Conservation (phyloP, 2,888 invertebrate genomes). For the Scelioninae gen. 1 region DNA sequence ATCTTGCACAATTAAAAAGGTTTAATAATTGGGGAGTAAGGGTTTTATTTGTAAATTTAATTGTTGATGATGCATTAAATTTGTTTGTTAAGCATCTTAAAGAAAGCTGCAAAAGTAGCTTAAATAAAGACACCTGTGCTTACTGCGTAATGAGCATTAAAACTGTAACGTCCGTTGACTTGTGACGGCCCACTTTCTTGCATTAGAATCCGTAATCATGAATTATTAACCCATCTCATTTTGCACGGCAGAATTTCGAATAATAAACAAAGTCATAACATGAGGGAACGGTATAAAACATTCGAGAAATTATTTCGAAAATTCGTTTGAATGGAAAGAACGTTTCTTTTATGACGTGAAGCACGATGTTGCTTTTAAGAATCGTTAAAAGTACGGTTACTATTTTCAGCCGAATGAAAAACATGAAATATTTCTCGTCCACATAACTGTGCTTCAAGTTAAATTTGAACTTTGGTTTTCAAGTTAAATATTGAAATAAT, state of each 20-base stretch:
- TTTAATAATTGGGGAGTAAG: too few relatives aligned
- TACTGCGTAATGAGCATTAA: constrained; percentile 19
- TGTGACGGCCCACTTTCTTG: constrained; percentile 32
- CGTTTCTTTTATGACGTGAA: constrained; percentile 8
- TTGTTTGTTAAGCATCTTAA: constrained; percentile 7
- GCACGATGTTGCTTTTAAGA: constrained; percentile 28
- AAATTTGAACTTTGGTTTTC: constrained; percentile 5
- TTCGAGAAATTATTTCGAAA: constrained; percentile 32
- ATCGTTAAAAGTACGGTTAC: constrained; percentile 33
- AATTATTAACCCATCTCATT: constrained; percentile 45
- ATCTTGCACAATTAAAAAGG: too few relatives aligned
- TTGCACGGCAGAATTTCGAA: constrained; percentile 31
- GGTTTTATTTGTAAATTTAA: not conserved
- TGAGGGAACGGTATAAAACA: constrained; percentile 22
- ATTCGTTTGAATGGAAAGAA: constrained; percentile 39
- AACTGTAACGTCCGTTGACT: constrained; percentile 22
- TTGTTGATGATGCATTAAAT: not conserved
- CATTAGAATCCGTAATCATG: constrained; percentile 41
- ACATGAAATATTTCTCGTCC: constrained; percentile 5
- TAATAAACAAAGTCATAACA: constrained; percentile 29
- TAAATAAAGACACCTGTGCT: constrained; percentile 44
- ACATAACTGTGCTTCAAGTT: not conserved
- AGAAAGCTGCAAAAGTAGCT: constrained; percentile 11
- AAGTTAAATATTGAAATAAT: not conserved
- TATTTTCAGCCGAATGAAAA: constrained; percentile 22